Evolutionary conservation across 2,888 invertebrate species (phyloP), one percentile per base, ranked within the genome.

Genomic region (Trichogramma dendrolimi): DNA sequence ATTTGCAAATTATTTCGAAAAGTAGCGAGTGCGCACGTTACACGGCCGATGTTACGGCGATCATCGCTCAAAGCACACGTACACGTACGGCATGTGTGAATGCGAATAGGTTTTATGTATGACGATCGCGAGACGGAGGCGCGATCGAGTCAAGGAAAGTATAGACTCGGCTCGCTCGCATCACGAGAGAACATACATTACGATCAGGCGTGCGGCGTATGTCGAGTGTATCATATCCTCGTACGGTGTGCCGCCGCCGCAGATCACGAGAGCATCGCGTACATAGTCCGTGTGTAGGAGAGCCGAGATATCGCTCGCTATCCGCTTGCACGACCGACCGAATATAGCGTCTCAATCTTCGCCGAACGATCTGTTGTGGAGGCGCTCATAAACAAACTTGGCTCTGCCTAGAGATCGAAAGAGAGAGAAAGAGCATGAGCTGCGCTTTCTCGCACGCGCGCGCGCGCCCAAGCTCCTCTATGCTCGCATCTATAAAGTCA

Each of bases 261-360:
- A 27, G 27, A 27, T 27, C 27, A 27, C 27, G 27, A 27, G 14
- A 14, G 14, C 2, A 14, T 14, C 14, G 14, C 14, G 27, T 27
- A 27, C 27, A 27, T 27, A 27, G 27, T 10, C 46, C 46, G 46
- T 46, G n/a, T 46, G 10, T 46, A 8, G 46, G 46, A n/a, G n/a
- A 8, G 8, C 51, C n/a, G 5, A 42, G 58, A 58, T 60, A 62
- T 60, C 62, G 58, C 47, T 27, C 27, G 27, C 60, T 62, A 67
- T 67, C 62, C 63, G 55, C 27, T 27, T 27, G 27, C 58, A 70
- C 64, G 68, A 68, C 71, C 43, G 66, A 68, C 66, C 67, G 59
- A 67, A 70, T 72, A 70, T 67, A 70, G 75, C 74, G 71, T 71
- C 73, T 72, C 72, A 73, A 74, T 75, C 75, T 72, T 67, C 69